A percentile compares a stretch with the other conserved stretches of the same genome.
Conservation (phyloP, 2,113 vertebrate species). For the Clupea harengus region DNA sequence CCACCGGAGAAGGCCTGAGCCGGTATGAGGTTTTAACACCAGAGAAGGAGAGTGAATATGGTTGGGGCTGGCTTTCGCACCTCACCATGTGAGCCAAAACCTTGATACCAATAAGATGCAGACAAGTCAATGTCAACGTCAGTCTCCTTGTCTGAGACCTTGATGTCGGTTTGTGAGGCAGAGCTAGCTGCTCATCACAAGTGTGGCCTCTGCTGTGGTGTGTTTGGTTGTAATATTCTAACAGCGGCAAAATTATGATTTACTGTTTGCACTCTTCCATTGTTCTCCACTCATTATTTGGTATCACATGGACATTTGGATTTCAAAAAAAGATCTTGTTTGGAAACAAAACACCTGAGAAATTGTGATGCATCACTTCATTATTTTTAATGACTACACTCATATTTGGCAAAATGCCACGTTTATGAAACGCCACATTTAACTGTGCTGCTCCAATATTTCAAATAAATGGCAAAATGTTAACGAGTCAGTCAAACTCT, state of each 20-base stretch:
- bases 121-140: neutral
- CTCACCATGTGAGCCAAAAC: neutral
- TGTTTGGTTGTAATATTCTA: neutral
- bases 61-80: neutral
- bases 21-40: neutral
- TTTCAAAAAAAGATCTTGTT: neutral
- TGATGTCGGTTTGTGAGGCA: neutral
- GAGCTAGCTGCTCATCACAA: neutral
- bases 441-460: neutral
- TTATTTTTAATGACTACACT: constrained; percentile 49
- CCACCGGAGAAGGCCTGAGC: neutral
- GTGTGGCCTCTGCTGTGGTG: neutral
- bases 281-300: neutral
- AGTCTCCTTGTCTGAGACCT: neutral
- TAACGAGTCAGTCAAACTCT: constrained; percentile 47
- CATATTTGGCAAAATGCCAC: constrained; percentile 44
- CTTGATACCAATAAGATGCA: neutral
- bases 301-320: neutral
- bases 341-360: neutral
- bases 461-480: constrained; percentile 40
- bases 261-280: neutral
- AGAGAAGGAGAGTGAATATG: neutral
- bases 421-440: constrained; percentile 30
- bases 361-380: constrained; percentile 40
- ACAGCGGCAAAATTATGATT: neutral